Percentiles rank a stretch among this genome's conserved stretches.
Evolutionary conservation across 2,113 vertebrate genomes (phyloP).

Genomic region (Ramphastos sulfuratus): DNA sequence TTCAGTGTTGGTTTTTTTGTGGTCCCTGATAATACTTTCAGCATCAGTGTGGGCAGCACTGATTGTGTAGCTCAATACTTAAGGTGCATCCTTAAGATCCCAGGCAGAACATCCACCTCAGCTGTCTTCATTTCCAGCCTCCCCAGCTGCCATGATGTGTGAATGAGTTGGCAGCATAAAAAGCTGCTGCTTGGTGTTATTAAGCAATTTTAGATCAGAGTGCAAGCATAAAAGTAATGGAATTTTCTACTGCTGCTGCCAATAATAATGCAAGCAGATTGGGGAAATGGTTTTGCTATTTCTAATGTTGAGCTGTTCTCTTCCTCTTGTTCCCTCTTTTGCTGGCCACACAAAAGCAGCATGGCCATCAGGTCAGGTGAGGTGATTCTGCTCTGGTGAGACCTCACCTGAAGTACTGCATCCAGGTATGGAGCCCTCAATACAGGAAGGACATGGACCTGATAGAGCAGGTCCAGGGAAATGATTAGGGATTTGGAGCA

Average conservation of each 20-base stretch:
- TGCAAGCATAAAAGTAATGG: background rate
- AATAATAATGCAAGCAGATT: background rate
- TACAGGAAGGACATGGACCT: too few relatives aligned
- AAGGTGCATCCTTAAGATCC: background rate
- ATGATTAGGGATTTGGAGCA: too few relatives aligned
- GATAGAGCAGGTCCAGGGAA: too few relatives aligned
- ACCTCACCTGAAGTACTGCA: too few relatives aligned
- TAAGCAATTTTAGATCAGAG: background rate
- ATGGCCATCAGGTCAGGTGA: too few relatives aligned
- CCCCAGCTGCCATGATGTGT: accelerated
- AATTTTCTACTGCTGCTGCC: background rate
- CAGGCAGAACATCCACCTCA: background rate
- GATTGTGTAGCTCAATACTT: background rate
- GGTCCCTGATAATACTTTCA: background rate
- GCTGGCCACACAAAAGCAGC: too few relatives aligned
- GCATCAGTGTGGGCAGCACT: background rate
- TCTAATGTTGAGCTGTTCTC: background rate
- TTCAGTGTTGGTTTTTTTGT: background rate
- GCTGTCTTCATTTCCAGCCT: background rate
- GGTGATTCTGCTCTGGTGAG: too few relatives aligned
- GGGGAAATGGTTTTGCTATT: background rate
- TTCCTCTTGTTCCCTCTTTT: background rate
- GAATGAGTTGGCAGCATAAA: background rate
- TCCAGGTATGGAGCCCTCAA: too few relatives aligned
- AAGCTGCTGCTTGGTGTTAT: background rate